Percentiles rank a stretch among this genome's conserved stretches.
phyloP scores from a whole-genome alignment of 2,888 invertebrate genomes.

The Lithophane semibrunnea region DNA sequence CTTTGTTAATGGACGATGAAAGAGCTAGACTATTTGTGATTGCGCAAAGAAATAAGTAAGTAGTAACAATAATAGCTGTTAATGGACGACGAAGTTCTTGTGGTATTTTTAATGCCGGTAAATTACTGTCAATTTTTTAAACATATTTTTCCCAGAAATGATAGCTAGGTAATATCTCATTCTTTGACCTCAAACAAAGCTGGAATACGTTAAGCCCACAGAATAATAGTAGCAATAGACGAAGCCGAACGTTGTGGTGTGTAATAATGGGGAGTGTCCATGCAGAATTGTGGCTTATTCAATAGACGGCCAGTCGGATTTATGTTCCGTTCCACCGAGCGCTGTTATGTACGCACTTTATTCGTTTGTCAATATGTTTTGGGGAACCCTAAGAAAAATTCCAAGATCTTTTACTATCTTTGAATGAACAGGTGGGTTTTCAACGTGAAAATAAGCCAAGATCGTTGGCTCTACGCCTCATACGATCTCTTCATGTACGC shows the following conservation, averaged over 20 bases:
- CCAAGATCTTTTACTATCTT: constrained; percentile 16
- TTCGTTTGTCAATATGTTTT: constrained; percentile 51
- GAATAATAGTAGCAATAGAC: constrained; percentile 59
- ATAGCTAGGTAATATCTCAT: background rate
- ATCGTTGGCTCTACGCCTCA: constrained; percentile 2
- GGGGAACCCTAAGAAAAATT: background rate
- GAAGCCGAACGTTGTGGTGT: constrained; percentile 65
- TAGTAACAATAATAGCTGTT: background rate
- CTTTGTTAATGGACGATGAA: constrained; percentile 3
- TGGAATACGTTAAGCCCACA: background rate
- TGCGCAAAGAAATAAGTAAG: background rate
- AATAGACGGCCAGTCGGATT: constrained; percentile 65
- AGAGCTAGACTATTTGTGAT: background rate
- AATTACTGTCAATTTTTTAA: background rate
- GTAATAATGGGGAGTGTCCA: constrained; percentile 74
- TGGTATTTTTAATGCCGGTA: background rate
- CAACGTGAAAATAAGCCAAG: constrained; percentile 9
- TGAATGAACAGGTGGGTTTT: constrained; percentile 17
- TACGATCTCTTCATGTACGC: constrained; percentile 25
- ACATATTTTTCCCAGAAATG: background rate
- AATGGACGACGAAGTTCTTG: background rate
- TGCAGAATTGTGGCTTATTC: constrained; percentile 69
- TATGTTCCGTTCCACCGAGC: constrained; percentile 59
- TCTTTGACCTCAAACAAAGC: background rate
- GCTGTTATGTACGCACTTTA: constrained; percentile 62